Evolutionary conservation across 1,140 invertebrate species (phyloP), one percentile per base, ranked within the genome.

Genomic region (Pomacea maculata): DNA sequence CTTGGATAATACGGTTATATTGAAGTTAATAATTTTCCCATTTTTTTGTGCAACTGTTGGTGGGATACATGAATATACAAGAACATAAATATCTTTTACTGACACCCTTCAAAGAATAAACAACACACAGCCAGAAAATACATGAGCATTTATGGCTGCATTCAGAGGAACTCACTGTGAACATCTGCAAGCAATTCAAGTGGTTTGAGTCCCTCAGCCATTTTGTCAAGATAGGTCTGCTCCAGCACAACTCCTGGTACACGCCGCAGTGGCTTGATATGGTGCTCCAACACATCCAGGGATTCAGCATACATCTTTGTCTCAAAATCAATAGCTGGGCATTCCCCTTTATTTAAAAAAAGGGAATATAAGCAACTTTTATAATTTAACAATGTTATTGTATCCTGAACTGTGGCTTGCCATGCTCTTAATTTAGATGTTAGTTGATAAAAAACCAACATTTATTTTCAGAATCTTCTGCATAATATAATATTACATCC

Each of bases 271-370:
- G 89, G 89, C 73, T 90, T 90, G 75, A 91, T 87, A 63, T 90
- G 88, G 75, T 91, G 88, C 74, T 90, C 89, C 70, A 91, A 80
- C 1, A 91, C 88, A 81, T 91, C 90, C 75, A 91, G 75, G 80
- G 89, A 87, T 81, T 91, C 90, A 12, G 83, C 82, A 80, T 90
- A 90, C 86, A 89, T 86, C 80, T 90, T 89, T 25, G 85, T 90
- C 81, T 91, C 90, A 83, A 91, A 91, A 76, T 91, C 89, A 17
- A 91, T 84, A n/a, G 90, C 87, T n/a, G 87, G 87, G 80, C 88
- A 90, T 14, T 90, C 88, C 65, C 88, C 90, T 91, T 78, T 25
- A 45, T 61, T 61, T 11, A 2, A 70, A 70, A 21, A 70, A 70
- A 70, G 34, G 68, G 4, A 29, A 12, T 17, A 7, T 70, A 70